A percentile compares a stretch with the other conserved stretches of the same genome.
Evolutionary conservation across 2,888 invertebrate genomes (phyloP).

Genomic region (Ectemnius cavifrons): DNA sequence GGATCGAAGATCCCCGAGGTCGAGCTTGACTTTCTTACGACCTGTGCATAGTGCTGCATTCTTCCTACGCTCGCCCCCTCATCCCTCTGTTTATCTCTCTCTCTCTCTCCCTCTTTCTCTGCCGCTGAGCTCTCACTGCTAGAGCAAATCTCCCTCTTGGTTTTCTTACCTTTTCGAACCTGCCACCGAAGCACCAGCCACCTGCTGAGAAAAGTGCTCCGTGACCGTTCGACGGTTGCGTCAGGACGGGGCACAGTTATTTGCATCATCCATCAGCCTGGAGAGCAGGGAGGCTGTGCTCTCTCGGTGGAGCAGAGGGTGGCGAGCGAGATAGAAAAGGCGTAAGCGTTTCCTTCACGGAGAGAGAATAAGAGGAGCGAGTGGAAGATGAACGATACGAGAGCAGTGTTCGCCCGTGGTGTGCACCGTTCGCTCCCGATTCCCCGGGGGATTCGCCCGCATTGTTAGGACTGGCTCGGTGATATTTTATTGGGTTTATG

Average conservation of each 20-base stretch:
- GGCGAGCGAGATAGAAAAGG: slow-evolving; percentile 40
- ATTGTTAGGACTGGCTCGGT: slow-evolving; percentile 70
- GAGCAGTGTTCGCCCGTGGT: slow-evolving; percentile 5
- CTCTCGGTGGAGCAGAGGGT: background rate
- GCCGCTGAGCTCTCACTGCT: background rate
- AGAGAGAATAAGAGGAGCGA: slow-evolving; percentile 27
- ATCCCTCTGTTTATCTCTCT: background rate
- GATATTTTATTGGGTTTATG: slow-evolving; percentile 78
- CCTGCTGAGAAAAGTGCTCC: slow-evolving; percentile 74
- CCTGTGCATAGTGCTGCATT: slow-evolving; percentile 42
- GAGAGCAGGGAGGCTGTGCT: slow-evolving; percentile 34
- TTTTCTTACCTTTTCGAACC: slow-evolving; percentile 50
- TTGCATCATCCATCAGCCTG: slow-evolving; percentile 76
- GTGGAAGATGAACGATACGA: slow-evolving; percentile 25
- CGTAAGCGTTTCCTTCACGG: background rate
- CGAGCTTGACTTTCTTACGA: slow-evolving; percentile 60
- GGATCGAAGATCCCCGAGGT: slow-evolving; percentile 39
- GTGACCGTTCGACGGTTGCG: slow-evolving; percentile 66
- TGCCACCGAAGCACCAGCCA: slow-evolving; percentile 63
- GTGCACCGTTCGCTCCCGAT: slow-evolving; percentile 57
- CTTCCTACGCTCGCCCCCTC: slow-evolving; percentile 17
- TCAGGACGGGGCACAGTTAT: slow-evolving; percentile 69
- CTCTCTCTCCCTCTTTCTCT: slow-evolving; percentile 26
- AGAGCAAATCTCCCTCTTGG: slow-evolving; percentile 10
- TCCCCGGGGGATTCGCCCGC: slow-evolving; percentile 69